Base-by-base conservation (phyloP, 1,140 invertebrate genomes). In the Nautilus pompilius region DNA sequence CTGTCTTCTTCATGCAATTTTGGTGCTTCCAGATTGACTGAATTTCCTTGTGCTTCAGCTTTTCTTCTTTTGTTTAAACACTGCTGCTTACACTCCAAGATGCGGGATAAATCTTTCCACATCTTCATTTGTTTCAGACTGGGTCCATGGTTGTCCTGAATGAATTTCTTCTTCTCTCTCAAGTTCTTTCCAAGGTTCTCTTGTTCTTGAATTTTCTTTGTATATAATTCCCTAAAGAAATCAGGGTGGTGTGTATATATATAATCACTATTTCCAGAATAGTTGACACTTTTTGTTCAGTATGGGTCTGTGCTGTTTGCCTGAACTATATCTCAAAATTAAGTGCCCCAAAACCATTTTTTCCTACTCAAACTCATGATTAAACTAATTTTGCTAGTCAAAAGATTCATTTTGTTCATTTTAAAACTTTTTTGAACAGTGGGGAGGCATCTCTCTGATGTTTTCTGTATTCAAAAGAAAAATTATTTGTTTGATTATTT, bases 91-190 rank as follows among this genome's bases (percentile, higher is more conserved):
- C 76, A 74, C 60, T 84, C 82, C 64, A 85, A 62, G 0, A 85
- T 70, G 28, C 75, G 69, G 59, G 86, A 77, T 6, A 90, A 72
- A 80, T 89, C 86, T 54, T 83, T 85, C 89, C 89, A 90, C 79
- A 89, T 86, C 66, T 86, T 84, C 61, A 86, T 86, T 80, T 90
- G 89, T 63, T 85, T 85, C 45, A 86, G 83, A 41, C 85, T 84
- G 41, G 83, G 79, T 8, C 81, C 75, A 46, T 87, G 84, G 51
- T 82, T 83, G 49, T 89, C 86, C 49, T 85, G 84, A 1, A 89
- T 81, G 41, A 76, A 74, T 71, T 87, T 88, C 74, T 89, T 87
- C 61, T 88, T 84, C 41, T 89, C 86, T 54, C 86, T 84, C 3
- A 90, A 77, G 30, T 80, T 71, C 61, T 85, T 84, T n/a, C 84